Evolutionary conservation across 2,797 vertebrate species (phyloP), one percentile per base, ranked within the genome.

Genomic region (Alauda arvensis): DNA sequence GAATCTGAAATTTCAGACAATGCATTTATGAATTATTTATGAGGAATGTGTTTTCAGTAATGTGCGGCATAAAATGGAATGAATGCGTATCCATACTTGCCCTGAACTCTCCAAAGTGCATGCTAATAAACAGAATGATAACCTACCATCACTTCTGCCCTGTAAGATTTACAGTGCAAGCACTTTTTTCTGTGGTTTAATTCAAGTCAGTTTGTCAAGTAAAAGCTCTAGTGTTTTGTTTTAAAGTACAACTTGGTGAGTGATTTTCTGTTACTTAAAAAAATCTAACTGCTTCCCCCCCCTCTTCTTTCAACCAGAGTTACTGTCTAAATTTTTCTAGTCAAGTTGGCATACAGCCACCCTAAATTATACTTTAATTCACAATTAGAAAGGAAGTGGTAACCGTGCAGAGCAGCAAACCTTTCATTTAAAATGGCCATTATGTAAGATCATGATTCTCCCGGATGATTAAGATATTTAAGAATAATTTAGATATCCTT

Each of bases 1-100:
- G 93, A 93, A 89, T 96, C 89, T 93, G 89, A 95, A 95, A 91
- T 94, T 96, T 94, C 79, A 95, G 91, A 92, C 88, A 94, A 91
- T 87, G 75, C 71, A n/a, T 68, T 92, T 86, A 94, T 96, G 88
- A 96, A 95, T 97, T 94, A 96, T 96, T 96, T 95, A 95, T 96
- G 77, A 81, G 0, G 71, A 96, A 94, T 94, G 80, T 92, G 75
- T 91, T 94, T 95, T 95, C 93, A 83, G 80, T 95, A 96, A 94
- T 81, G 79, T 87, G 63, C 31, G 4, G 84, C 74, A 94, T 96
- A 93, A 96, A 96, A 94, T 87, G 77, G 77, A 95, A 95, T 95
- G 95, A 92, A 92, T 94, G 71, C 39, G 4, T 94, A 91, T 91
- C 93, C 77, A 90, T 95, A 88, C 76, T 59, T 95, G 84, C 92